Conservation (phyloP, 2,797 vertebrate genomes). For the Spinus pinus region DNA sequence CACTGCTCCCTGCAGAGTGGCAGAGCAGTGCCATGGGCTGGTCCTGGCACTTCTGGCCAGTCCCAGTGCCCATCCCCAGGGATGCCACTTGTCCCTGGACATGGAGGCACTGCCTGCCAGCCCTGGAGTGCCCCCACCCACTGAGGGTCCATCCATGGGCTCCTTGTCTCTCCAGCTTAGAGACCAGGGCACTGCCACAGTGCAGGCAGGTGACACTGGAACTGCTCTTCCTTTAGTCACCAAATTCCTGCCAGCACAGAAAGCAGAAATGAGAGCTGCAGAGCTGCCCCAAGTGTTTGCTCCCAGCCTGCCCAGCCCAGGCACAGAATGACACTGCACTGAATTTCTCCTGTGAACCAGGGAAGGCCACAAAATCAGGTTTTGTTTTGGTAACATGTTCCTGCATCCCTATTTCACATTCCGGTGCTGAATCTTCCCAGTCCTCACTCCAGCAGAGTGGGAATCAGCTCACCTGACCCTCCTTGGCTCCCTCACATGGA, state of each 20-base stretch:
- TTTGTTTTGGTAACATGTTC: neutral
- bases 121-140: neutral
- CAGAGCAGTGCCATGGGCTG: neutral
- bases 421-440: neutral
- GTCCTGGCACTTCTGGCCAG: neutral
- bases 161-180: neutral
- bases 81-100: neutral
- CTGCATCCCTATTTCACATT: neutral
- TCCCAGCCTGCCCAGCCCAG: neutral
- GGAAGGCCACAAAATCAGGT: neutral
- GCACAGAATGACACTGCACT: neutral
- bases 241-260: neutral
- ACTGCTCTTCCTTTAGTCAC: neutral
- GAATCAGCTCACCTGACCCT: neutral
- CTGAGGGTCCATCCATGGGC: rapidly evolving
- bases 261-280: neutral
- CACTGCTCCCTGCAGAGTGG: neutral
- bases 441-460: neutral
- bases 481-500: neutral
- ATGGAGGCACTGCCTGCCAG: neutral
- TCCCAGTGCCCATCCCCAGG: neutral
- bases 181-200: neutral
- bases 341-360: neutral
- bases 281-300: neutral
- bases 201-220: no score